Evolutionary conservation across 2,113 vertebrate genomes (phyloP).

Genomic region (Syrrhaptes paradoxus): DNA sequence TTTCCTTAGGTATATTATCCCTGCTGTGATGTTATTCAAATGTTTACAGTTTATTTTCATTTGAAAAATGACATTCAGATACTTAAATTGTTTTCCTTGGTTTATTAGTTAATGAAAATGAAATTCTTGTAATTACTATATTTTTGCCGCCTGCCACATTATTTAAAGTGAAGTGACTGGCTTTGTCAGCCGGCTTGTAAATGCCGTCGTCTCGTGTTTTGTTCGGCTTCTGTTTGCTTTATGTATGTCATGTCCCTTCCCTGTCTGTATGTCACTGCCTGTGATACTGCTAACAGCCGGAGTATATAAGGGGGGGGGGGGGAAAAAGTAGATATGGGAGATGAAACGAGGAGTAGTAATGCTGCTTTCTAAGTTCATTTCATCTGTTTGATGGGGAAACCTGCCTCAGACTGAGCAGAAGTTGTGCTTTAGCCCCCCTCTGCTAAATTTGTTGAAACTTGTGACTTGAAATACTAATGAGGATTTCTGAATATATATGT

Average conservation of each 20-base stretch:
- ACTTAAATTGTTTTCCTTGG: slow-evolving; percentile 78
- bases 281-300: not conserved
- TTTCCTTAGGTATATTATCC: slow-evolving; percentile 83
- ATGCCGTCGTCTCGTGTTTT: slow-evolving; percentile 54
- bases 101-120: slow-evolving; percentile 83
- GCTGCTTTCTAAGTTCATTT: not conserved
- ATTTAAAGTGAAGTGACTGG: slow-evolving; percentile 73
- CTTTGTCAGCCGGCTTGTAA: slow-evolving; percentile 69
- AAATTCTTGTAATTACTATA: slow-evolving; percentile 79
- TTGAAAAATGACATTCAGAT: slow-evolving; percentile 81
- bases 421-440: not conserved
- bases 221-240: slow-evolving; percentile 68
- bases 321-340: not conserved
- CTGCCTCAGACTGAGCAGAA: not conserved
- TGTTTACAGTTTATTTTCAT: slow-evolving; percentile 85
- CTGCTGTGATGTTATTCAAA: slow-evolving; percentile 86
- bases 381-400: not conserved
- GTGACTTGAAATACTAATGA: fast-evolving
- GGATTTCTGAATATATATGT: not conserved
- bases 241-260: slow-evolving; percentile 49
- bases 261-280: slow-evolving; percentile 21
- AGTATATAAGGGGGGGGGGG: not conserved
- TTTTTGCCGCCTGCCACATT: slow-evolving; percentile 74
- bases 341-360: not conserved
- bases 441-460: not conserved